A percentile compares a stretch with the other conserved stretches of the same genome.
Conservation (phyloP, 2,888 invertebrate species). For the Polydrusus pterygomalis region DNA sequence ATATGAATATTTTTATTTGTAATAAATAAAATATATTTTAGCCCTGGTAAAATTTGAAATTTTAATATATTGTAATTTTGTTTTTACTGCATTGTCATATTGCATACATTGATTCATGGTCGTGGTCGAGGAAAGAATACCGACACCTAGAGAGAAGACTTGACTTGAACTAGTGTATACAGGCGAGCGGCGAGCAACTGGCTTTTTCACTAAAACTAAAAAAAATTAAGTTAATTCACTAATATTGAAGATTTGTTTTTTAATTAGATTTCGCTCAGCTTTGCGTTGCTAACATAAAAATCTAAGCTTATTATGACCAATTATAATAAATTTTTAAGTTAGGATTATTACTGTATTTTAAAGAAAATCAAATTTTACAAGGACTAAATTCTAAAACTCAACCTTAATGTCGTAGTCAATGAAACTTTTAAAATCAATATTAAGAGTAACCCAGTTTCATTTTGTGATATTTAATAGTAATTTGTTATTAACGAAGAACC, state of each 20-base stretch:
- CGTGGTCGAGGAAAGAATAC: no score
- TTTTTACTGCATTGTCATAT: no score
- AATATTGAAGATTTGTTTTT: no score
- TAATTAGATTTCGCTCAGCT: no score
- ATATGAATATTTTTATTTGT: background rate
- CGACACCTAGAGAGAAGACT: no score
- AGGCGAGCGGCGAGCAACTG: no score
- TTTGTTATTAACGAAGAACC: slow-evolving; percentile 61
- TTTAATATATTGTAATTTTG: no score
- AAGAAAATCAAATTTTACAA: slow-evolving; percentile 34
- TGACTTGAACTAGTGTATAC: no score
- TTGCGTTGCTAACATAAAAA: no score
- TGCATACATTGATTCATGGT: no score
- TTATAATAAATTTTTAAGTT: background rate
- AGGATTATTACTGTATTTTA: slow-evolving; percentile 18
- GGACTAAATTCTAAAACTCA: slow-evolving; percentile 27
- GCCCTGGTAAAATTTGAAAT: slow-evolving; percentile 16
- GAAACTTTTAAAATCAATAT: slow-evolving; percentile 54
- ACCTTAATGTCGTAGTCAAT: slow-evolving; percentile 63
- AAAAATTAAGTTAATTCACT: no score
- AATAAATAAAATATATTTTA: slow-evolving; percentile 6
- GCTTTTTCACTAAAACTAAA: no score
- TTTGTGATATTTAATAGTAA: slow-evolving; percentile 63
- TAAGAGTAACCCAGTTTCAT: slow-evolving; percentile 61
- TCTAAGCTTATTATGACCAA: background rate